Evolutionary conservation across 2,797 vertebrate genomes (phyloP).

Genomic region (Gambusia yucatana): DNA sequence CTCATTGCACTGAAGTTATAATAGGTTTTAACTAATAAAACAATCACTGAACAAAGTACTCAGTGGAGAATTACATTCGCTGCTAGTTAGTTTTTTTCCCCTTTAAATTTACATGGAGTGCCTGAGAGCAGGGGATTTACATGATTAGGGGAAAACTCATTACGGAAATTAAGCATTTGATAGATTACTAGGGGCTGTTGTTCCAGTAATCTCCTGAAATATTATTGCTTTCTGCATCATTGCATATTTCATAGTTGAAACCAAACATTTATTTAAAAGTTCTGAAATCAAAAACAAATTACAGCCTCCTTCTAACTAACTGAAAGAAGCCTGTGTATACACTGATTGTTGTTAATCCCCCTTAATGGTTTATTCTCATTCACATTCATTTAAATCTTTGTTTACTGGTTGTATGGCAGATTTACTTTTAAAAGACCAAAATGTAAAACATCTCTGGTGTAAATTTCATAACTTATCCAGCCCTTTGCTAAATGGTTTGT

Average conservation of each 20-base stretch:
- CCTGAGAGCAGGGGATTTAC: constrained; percentile 73
- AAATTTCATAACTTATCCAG: constrained; percentile 3
- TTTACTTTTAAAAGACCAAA: constrained; percentile 17
- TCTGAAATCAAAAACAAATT: constrained; percentile 54
- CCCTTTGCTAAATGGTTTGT: background rate
- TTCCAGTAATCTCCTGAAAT: constrained; percentile 71
- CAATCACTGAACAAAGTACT: constrained; percentile 58
- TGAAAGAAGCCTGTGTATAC: constrained; percentile 5
- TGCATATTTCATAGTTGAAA: constrained; percentile 69
- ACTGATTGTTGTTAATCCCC: constrained; percentile 10
- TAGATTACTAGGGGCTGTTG: constrained; percentile 80
- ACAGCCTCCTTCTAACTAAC: constrained; percentile 15
- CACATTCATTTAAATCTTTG: constrained; percentile 10
- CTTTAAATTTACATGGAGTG: constrained; percentile 61
- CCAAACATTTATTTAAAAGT: constrained; percentile 69
- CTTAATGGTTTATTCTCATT: constrained; percentile 12
- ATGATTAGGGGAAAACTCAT: constrained; percentile 78
- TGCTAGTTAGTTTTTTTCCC: constrained; percentile 63
- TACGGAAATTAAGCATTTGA: constrained; percentile 79
- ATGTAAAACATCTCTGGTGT: constrained; percentile 7
- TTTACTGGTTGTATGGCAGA: constrained; percentile 11
- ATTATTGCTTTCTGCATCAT: constrained; percentile 71
- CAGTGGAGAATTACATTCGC: constrained; percentile 63
- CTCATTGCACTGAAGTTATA: constrained; percentile 8
- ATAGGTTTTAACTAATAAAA: constrained; percentile 40